Base-by-base conservation (phyloP, 2,888 invertebrate species). In the Volucella inflata region DNA sequence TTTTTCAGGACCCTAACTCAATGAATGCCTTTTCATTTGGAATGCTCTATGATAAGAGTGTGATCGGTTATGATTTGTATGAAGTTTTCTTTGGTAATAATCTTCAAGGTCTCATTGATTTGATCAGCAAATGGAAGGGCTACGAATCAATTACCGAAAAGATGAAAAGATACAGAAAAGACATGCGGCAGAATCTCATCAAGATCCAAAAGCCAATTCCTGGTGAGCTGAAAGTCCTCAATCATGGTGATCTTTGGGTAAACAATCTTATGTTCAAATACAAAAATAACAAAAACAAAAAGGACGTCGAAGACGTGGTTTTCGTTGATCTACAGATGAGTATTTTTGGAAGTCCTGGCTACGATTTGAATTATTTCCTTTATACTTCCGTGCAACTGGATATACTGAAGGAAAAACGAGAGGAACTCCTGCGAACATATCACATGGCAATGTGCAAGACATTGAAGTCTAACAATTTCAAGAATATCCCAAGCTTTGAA, bases 171-270 rank as follows among this genome's bases (percentile, higher is more conserved):
- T 90, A 91, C 64, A 48, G 88, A 60, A 44, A 80, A 0, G 87
- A 89, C 6, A 87, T 89, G 6, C 89, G 87, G 0, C 50, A 72
- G 1, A 84, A 90, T 62, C 78, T 91, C 14, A 85, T 87, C n/a
- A 88, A 87, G 4, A 81, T 88, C 10, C 90, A 89, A 67, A 88
- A 88, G 0, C 90, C 89, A 2, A 71, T 88, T 0, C 83, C 87
- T 0, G 88, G 88, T 4, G 90, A 90, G 68, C 76, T 91, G 59
- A 91, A 87, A 16, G 93, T 93, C 16, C 88, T 93, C 1, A 93
- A 93, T 87, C 93, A 93, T 84, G 93, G 93, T 0, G 93, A 93
- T 88, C 88, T 93, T 2, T 93, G 93, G 93, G 91, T 93, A 1
- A 93, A 93, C 82, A 93, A 93, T 82, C 90, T 93, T 74, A 90